phyloP scores from a whole-genome alignment of 2,113 vertebrate species.

The Excalfactoria chinensis region DNA sequence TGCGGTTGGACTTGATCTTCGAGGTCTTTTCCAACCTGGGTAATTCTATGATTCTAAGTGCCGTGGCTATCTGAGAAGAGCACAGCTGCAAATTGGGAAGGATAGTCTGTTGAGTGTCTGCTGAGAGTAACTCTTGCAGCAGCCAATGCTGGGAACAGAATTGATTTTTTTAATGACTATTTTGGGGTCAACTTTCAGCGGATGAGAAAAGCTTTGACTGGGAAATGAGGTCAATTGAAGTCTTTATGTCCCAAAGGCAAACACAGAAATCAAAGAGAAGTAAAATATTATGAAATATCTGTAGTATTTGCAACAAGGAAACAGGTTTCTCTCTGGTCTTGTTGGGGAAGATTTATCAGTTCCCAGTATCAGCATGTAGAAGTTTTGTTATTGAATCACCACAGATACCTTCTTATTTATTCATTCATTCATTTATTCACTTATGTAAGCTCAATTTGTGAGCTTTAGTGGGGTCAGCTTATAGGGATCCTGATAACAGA shows the following conservation, averaged over 20 bases:
- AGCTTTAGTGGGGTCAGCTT: not conserved
- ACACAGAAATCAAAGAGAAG: not conserved
- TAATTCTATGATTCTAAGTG: not conserved
- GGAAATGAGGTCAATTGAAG: not conserved
- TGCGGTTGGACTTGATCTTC: too few species aligned
- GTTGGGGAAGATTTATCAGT: not conserved
- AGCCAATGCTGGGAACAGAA: slow-evolving; percentile 1
- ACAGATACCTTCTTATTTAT: not conserved
- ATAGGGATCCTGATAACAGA: not conserved
- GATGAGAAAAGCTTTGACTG: not conserved
- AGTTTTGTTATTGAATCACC: not conserved
- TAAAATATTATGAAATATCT: not conserved
- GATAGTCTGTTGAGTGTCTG: not conserved
- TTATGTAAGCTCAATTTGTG: not conserved
- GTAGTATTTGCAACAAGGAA: not conserved
- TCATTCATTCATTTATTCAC: not conserved
- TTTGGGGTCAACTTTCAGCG: slow-evolving; percentile 24
- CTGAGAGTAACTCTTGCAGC: not conserved
- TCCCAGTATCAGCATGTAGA: not conserved
- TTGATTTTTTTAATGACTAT: not conserved
- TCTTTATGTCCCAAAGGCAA: not conserved
- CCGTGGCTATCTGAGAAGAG: not conserved
- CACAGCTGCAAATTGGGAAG: not conserved
- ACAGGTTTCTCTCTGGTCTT: not conserved
- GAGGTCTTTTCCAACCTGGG: too few species aligned